Conservation (phyloP, 1,140 invertebrate species). For the Drosophila micromelanica region DNA sequence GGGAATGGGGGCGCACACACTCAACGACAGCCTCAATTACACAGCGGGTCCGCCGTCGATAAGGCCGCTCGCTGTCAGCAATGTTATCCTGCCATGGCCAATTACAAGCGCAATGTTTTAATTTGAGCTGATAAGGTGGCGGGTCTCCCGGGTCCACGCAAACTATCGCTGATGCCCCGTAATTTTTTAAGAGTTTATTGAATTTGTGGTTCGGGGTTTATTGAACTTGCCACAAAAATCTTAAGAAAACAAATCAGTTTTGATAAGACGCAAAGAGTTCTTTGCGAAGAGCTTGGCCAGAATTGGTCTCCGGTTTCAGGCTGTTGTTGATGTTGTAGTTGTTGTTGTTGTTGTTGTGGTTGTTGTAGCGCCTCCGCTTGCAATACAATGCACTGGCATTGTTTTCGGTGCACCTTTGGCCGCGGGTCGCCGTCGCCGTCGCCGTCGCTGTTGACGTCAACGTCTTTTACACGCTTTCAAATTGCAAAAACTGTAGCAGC, state of each 20-base stretch:
- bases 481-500: slow-evolving; percentile 63
- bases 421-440: slow-evolving; percentile 36
- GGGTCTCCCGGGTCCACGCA: slow-evolving; percentile 39
- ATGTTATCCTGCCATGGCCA: slow-evolving; percentile 72
- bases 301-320: slow-evolving; percentile 17
- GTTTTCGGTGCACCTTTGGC: slow-evolving; percentile 41
- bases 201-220: slow-evolving; percentile 63
- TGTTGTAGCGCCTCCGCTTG: slow-evolving; percentile 36
- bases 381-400: slow-evolving; percentile 42
- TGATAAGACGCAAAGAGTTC: slow-evolving; percentile 49
- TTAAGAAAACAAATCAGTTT: slow-evolving; percentile 44
- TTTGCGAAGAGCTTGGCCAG: neutral
- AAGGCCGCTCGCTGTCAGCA: slow-evolving; percentile 53
- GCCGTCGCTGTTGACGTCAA: slow-evolving; percentile 19
- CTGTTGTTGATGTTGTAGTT: slow-evolving; percentile 4
- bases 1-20: slow-evolving; percentile 8
- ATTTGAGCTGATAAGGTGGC: slow-evolving; percentile 62
- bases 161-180: slow-evolving; percentile 47
- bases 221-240: slow-evolving; percentile 62
- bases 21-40: slow-evolving; percentile 72
- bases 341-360: slow-evolving; percentile 10
- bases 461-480: slow-evolving; percentile 54
- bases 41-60: slow-evolving; percentile 36
- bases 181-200: slow-evolving; percentile 64
- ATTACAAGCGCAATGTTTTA: slow-evolving; percentile 81